Percentiles rank a stretch among this genome's conserved stretches.
Conservation (phyloP, 1,140 invertebrate genomes). For the Dreissena rostriformis region DNA sequence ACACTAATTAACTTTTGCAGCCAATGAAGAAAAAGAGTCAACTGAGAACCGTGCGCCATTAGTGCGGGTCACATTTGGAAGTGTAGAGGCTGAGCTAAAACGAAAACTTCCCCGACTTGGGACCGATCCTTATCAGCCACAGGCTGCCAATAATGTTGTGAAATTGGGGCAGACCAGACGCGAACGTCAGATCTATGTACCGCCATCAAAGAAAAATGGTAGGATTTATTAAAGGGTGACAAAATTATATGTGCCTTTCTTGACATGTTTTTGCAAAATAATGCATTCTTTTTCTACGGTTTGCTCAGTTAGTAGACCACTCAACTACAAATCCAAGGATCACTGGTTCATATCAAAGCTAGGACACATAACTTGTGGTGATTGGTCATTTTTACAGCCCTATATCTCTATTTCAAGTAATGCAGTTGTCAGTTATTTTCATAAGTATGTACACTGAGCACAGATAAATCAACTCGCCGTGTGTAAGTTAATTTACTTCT, state of each 20-base stretch:
- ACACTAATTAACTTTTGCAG: background rate
- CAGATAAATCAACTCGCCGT: too few relatives aligned
- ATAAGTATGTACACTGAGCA: too few relatives aligned
- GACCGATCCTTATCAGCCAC: slow-evolving; percentile 17
- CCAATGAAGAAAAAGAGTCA: background rate
- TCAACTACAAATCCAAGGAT: too few relatives aligned
- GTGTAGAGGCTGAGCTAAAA: slow-evolving; percentile 15
- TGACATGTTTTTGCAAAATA: background rate
- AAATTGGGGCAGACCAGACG: slow-evolving; percentile 30
- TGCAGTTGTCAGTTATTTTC: too few relatives aligned
- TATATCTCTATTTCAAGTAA: too few relatives aligned
- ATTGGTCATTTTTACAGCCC: too few relatives aligned
- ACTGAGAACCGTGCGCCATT: slow-evolving; percentile 5
- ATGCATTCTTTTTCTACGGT: too few relatives aligned
- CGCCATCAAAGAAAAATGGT: slow-evolving; percentile 62
- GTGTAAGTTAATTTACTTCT: too few relatives aligned
- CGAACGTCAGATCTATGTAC: slow-evolving; percentile 62
- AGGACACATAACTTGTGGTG: too few relatives aligned
- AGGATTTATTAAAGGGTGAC: too few relatives aligned
- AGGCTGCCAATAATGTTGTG: slow-evolving; percentile 2
- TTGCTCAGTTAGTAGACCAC: too few relatives aligned
- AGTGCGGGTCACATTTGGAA: slow-evolving; percentile 37
- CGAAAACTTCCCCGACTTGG: slow-evolving; percentile 30
- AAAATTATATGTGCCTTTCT: background rate
- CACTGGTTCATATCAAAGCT: too few relatives aligned